phyloP scores from a whole-genome alignment of 2,113 vertebrate species.

The Varanus salvator region DNA sequence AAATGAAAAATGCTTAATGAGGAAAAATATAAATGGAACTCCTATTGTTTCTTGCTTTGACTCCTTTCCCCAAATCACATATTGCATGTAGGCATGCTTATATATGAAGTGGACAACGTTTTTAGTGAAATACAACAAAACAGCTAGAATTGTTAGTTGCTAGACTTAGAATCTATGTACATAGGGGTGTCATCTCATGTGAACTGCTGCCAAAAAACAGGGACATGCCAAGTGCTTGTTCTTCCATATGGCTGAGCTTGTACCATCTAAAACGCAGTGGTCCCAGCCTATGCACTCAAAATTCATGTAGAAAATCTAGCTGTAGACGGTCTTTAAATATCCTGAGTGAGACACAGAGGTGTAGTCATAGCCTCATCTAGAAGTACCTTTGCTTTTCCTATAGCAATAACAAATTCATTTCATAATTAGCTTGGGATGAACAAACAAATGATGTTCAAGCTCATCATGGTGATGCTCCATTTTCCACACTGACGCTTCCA shows the following conservation, averaged over 20 bases:
- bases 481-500: no score
- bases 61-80: not conserved
- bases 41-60: conserved; percentile 6
- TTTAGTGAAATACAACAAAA: not conserved
- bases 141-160: not conserved
- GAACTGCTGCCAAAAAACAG: not conserved
- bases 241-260: not conserved
- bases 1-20: conserved; percentile 18
- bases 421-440: not conserved
- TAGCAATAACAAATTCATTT: not conserved
- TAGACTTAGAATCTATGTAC: not conserved
- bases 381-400: not conserved
- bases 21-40: not conserved
- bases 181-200: not conserved
- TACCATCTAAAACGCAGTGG: not conserved
- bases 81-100: not conserved
- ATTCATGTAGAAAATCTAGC: no score
- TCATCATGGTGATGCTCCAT: no score
- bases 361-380: no score
- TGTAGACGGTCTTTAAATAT: no score
- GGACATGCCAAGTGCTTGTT: not conserved
- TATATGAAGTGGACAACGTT: not conserved
- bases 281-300: no score
- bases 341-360: no score
- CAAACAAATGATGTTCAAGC: no score